Conservation (phyloP, 2,888 invertebrate species). For the Aleiodes leptofemur region DNA sequence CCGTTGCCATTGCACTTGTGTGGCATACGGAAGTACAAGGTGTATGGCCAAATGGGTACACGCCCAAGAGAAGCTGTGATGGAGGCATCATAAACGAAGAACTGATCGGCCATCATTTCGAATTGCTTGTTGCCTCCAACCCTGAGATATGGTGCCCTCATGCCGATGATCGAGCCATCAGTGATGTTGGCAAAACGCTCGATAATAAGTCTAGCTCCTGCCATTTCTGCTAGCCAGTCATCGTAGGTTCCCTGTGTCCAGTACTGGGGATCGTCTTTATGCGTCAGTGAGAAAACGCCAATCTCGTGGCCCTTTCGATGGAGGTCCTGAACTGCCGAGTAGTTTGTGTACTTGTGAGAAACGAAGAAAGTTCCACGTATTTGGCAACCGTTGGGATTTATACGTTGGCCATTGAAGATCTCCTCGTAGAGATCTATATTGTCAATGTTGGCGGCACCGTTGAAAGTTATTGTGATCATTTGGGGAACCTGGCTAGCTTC, state of each 20-base stretch:
- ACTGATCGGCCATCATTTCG: slow-evolving; percentile 97
- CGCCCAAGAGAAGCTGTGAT: slow-evolving; percentile 92
- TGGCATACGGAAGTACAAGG: slow-evolving; percentile 96
- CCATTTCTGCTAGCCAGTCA: slow-evolving; percentile 97
- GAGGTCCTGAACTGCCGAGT: slow-evolving; percentile 91
- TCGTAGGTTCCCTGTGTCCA: slow-evolving; percentile 92
- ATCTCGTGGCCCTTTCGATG: slow-evolving; percentile 95
- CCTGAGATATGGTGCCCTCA: slow-evolving; percentile 91
- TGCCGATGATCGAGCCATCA: slow-evolving; percentile 89
- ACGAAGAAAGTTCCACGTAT: slow-evolving; percentile 94
- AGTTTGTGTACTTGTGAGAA: slow-evolving; percentile 94
- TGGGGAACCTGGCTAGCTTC: slow-evolving; percentile 92
- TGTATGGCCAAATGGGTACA: slow-evolving; percentile 98
- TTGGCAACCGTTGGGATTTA: slow-evolving; percentile 93
- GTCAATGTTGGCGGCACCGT: slow-evolving; percentile 94
- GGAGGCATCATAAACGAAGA: slow-evolving; percentile 95
- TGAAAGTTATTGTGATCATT: slow-evolving; percentile 95
- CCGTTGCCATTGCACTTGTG: slow-evolving; percentile 97
- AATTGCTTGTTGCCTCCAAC: slow-evolving; percentile 97
- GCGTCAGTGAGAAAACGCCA: slow-evolving; percentile 92
- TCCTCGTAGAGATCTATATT: slow-evolving; percentile 95
- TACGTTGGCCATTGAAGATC: slow-evolving; percentile 88
- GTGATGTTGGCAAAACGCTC: slow-evolving; percentile 95
- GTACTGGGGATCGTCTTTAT: slow-evolving; percentile 94
- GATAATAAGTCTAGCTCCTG: slow-evolving; percentile 89